Base-by-base conservation (phyloP, 2,797 vertebrate species). In the Leptodon cayanensis region DNA sequence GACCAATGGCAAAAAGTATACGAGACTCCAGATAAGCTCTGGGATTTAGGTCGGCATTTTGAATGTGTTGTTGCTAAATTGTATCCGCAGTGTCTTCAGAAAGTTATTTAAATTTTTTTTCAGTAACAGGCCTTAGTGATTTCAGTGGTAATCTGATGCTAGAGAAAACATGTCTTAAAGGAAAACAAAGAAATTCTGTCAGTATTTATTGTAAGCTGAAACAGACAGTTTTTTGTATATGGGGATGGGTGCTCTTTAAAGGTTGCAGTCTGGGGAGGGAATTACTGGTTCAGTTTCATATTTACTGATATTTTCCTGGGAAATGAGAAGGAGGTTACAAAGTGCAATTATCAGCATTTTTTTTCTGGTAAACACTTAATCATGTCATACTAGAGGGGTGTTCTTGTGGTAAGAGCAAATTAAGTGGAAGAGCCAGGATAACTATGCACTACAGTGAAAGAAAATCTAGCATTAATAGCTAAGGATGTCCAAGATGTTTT, bases 41-140 rank as follows among this genome's bases (percentile, higher is more conserved):
- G 99, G 99, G 99, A 99, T 98, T 98, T 99, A 54, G 99, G 99
- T 92, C 99, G 99, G 97, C 99, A 99, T 98, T 99, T 99, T 98
- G 99, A 99, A 98, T 99, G 99, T 97, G 99, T 99, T 98, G 99
- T 99, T 97, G 99, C 99, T 98, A 99, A 99, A 98, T 98, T 99
- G 87, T 99, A 99, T 98, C 99, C 99, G 39, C 99, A 99, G 95
- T 99, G 99, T 99, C 99, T 99, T 97, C 99, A 99, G 98, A 99
- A 99, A 99, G 99, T 99, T 97, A 98, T 99, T 97, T 99, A 98
- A 99, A 85, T 76, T 40, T 85, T 46, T 59, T 52, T 83, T 71
- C 71, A 66, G 92, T 97, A 88, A 97, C 95, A 96, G 89, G 96
- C 96, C 97, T 97, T 96, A 94, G 94, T 94, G 96, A 96, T 97